These are phyloP conservation scores for Helicoverpa zea DNA, from an alignment of 1,140 invertebrate species.

Conservation along the genomic window DNA sequence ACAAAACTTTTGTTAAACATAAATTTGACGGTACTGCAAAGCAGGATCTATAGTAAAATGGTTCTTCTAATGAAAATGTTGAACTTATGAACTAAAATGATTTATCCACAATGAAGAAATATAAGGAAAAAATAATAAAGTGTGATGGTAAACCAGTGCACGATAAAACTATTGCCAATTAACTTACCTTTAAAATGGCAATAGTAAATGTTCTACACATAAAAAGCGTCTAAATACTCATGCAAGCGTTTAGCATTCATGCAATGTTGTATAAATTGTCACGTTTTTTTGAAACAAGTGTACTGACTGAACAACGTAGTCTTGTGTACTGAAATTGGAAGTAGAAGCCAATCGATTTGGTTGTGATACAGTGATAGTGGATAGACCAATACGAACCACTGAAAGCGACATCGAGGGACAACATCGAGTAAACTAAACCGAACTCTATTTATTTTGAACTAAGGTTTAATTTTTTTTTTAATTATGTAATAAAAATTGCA, in stretches of 20 bases:
- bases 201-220: conserved; percentile 76
- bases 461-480: background rate
- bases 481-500: background rate
- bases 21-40: background rate
- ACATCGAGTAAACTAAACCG: conserved; percentile 81
- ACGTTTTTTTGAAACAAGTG: conserved; percentile 65
- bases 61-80: background rate
- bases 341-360: conserved; percentile 65
- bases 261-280: conserved; percentile 73
- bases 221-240: conserved; percentile 83
- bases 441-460: conserved; percentile 53
- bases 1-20: background rate
- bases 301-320: conserved; percentile 65
- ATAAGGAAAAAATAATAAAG: background rate
- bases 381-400: conserved; percentile 83
- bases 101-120: background rate
- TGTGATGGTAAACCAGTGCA: conserved; percentile 44
- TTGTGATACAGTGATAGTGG: conserved; percentile 79
- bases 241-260: conserved; percentile 82
- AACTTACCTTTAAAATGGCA: conserved; percentile 65
- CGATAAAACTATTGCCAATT: conserved; percentile 43
- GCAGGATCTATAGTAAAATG: background rate
- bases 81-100: conserved; percentile 13
- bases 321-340: conserved; percentile 63
- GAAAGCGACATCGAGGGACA: conserved; percentile 85